Conservation (phyloP, 2,888 invertebrate genomes). For the Cantharis lateralis region DNA sequence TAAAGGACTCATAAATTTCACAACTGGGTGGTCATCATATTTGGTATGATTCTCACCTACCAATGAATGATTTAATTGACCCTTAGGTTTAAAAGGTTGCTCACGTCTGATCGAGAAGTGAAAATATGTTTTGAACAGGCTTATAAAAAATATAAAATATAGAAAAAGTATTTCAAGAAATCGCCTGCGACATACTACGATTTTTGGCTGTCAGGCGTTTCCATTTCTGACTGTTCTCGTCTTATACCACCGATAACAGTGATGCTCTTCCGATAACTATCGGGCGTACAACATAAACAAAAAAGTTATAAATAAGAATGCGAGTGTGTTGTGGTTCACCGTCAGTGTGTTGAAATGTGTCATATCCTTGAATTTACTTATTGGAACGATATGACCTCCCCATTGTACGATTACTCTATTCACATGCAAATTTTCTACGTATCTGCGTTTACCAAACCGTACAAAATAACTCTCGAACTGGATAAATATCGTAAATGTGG, state of each 20-base stretch:
- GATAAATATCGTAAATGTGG: constrained; percentile 13
- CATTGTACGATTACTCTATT: constrained; percentile 20
- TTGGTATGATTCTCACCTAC: no score
- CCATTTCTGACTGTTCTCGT: not conserved
- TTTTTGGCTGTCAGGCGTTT: not conserved
- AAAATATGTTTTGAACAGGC: no score
- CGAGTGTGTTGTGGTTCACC: not conserved
- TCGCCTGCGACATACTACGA: not conserved
- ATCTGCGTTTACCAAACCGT: constrained; percentile 23
- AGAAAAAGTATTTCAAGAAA: no score
- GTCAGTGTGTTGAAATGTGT: constrained; percentile 11
- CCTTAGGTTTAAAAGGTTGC: no score
- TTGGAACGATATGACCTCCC: constrained; percentile 16
- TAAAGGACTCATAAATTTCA: no score
- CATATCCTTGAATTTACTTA: constrained; percentile 17
- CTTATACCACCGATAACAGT: not conserved
- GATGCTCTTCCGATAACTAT: not conserved
- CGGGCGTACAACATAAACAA: not conserved
- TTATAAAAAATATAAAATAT: no score
- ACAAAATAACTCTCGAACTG: constrained; percentile 21
- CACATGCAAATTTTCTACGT: constrained; percentile 24
- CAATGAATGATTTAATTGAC: no score
- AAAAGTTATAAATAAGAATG: not conserved
- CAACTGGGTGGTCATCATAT: no score
- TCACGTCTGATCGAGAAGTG: no score